These are phyloP conservation scores for Corynorhinus townsendii DNA, from an alignment of 2,113 vertebrate genomes.

Conservation along the genomic window DNA sequence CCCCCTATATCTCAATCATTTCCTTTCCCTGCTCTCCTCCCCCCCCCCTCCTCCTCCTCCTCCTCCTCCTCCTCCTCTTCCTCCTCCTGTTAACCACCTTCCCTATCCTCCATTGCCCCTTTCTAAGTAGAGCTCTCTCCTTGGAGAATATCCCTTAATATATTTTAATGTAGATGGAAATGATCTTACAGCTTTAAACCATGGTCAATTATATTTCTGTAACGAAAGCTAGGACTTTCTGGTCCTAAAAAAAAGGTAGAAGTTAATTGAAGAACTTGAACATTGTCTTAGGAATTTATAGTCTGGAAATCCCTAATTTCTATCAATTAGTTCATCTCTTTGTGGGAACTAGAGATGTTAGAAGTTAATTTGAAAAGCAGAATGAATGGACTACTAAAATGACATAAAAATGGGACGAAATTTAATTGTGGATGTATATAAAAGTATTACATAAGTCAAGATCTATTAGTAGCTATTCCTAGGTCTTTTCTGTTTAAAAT, in stretches of 20 bases:
- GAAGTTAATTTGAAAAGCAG: neutral
- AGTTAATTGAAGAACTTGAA: neutral
- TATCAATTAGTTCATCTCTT: neutral
- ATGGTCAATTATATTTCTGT: neutral
- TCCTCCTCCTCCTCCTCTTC: neutral
- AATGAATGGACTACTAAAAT: neutral
- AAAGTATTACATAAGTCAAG: neutral
- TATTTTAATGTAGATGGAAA: conserved; percentile 11
- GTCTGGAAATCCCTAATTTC: neutral
- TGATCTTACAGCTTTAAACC: neutral
- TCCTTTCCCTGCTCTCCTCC: neutral
- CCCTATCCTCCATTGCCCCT: neutral
- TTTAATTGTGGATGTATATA: neutral
- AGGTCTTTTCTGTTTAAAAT: neutral
- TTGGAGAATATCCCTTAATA: neutral
- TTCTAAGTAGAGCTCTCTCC: neutral
- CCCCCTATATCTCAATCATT: neutral
- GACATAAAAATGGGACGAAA: neutral
- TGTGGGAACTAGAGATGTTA: neutral
- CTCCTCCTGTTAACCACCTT: neutral
- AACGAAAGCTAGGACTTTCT: neutral
- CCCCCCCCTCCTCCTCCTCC: neutral
- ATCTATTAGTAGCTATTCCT: neutral
- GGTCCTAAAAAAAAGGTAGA: neutral
- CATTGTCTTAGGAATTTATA: neutral